A percentile compares a stretch with the other conserved stretches of the same genome.
These are phyloP conservation scores for Eulithis prunata DNA, from an alignment of 2,888 invertebrate species.

Conservation along the genomic window DNA sequence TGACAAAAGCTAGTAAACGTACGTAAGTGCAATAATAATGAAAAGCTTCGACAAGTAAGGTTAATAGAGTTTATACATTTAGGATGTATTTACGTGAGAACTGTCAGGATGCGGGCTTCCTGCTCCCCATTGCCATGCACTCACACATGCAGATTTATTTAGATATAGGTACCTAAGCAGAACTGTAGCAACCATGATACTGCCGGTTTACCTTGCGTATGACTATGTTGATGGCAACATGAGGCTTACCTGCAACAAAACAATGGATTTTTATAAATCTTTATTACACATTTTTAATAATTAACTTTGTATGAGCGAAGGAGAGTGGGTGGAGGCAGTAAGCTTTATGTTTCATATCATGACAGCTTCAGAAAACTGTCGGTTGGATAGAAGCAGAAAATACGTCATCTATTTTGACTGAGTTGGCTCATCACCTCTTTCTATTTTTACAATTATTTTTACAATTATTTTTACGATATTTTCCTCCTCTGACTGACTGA, in stretches of 20 bases:
- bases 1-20: too few species aligned
- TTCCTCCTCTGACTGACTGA: too few species aligned
- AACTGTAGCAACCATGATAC: conserved; percentile 12
- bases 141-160: conserved; percentile 1
- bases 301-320: neutral
- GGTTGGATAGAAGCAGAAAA: neutral
- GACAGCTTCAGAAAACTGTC: neutral
- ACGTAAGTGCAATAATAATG: neutral
- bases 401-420: neutral
- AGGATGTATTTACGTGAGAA: neutral
- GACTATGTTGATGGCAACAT: conserved; percentile 9
- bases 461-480: too few species aligned
- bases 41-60: neutral
- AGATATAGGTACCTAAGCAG: neutral
- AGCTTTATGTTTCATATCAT: too few species aligned
- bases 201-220: conserved; percentile 19
- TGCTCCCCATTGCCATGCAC: conserved; percentile 5
- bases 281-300: neutral
- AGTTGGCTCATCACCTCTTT: neutral
- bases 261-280: conserved; percentile 39
- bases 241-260: conserved; percentile 62
- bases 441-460: too few species aligned
- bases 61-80: conserved; percentile 1
- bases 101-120: conserved; percentile 16
- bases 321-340: neutral